Evolutionary conservation across 1,140 invertebrate species (phyloP), one percentile per base, ranked within the genome.

Genomic region (Drosophila ironensis): DNA sequence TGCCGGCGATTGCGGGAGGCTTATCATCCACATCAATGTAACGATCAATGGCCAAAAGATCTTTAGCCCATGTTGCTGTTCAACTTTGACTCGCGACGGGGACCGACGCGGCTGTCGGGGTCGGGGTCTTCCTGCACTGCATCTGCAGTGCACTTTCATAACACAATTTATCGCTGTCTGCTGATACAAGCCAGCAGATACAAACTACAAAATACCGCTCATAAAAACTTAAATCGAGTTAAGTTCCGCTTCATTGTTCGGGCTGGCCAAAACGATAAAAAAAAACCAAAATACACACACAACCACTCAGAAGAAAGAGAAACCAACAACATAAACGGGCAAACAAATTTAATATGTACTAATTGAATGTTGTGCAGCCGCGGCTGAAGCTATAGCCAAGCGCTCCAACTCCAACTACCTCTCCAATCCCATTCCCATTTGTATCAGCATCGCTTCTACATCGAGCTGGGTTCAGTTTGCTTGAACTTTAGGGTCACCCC

Each of bases 191-290:
- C 24, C 48, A 70, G 40, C 51, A 66, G 52, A 75, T 68, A 68
- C 42, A 47, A 75, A 76, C 56, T 52, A 60, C 68, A 66, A 68
- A 59, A 78, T 72, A 63, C 74, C 45, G 53, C 75, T 77, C 75
- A 78, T 72, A 78, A 78, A 78, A 78, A 78, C 73, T 68, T 60
- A 78, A 77, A 69, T 77, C 73, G 56, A 77, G 68, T 68, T 50
- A 77, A 77, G 68, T 77, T 78, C 75, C 75, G 75, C 75, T 68
- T 77, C 69, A 78, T 78, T 78, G 75, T 78, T 78, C 61, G 40
- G 52, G 38, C 53, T 24, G 66, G 53, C 54, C 46, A 52, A 56
- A 66, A 40, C 47, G 40, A 52, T 52, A 42, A 40, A 41, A 48
- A 40, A 40, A 57, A 57, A 33, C 14, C 11, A 33, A 33, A 33